Conservation (phyloP, 2,888 invertebrate species). For the Hyppa rectilinea region DNA sequence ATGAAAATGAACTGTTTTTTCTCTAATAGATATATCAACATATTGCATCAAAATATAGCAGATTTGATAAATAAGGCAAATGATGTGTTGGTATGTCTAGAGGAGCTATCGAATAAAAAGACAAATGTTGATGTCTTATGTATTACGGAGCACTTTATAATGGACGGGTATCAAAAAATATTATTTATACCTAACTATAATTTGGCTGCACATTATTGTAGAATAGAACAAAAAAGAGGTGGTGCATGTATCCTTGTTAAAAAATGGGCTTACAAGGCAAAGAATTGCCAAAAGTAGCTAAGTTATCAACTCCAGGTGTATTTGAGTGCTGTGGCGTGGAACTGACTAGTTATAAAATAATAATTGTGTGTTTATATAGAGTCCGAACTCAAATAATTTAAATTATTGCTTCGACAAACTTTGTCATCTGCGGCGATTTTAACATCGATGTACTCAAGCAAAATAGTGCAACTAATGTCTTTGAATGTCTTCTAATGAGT, state of each 20-base stretch:
- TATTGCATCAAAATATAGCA: constrained; percentile 4
- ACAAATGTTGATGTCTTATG: constrained; percentile 2
- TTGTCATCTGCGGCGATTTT: no score
- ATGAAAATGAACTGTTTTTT: constrained; percentile 9
- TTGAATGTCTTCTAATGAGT: neutral
- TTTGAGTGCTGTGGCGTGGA: neutral
- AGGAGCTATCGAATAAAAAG: neutral
- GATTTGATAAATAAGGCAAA: constrained; percentile 1
- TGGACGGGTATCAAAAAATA: neutral
- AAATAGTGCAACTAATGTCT: no score
- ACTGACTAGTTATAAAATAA: neutral
- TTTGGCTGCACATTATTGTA: constrained; percentile 8
- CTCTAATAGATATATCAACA: neutral
- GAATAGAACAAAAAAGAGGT: neutral
- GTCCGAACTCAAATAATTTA: neutral
- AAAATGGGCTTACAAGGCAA: no score
- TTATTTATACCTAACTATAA: neutral
- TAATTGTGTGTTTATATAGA: constrained; percentile 4
- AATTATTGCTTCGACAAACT: neutral
- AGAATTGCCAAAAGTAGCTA: no score
- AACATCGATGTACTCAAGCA: no score
- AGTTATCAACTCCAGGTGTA: no score
- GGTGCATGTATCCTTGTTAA: no score
- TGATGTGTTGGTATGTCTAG: constrained; percentile 4
- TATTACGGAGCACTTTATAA: constrained; percentile 8